Evolutionary conservation across 2,113 vertebrate genomes (phyloP), one percentile per base, ranked within the genome.

Genomic region (Semnornis frantzii): DNA sequence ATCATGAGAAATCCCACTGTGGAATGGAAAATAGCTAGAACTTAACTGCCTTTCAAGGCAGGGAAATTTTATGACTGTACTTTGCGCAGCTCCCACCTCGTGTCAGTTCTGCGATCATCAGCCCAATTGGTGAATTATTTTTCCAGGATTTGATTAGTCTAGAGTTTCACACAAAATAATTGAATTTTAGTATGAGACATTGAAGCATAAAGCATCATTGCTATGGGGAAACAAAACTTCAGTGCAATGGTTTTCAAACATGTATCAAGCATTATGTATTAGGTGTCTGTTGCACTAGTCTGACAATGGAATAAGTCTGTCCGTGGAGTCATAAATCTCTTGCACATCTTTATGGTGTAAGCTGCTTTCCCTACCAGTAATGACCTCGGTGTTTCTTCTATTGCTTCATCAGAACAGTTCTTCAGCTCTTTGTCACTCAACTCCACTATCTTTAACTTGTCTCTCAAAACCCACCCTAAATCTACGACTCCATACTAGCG

Each of bases 81-180:
- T 80, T 95, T 46, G 25, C 52, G 83, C 31, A 70, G 72, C 66
- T 82, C 52, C 46, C 72, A 88, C 48, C 65, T 83, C 60, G 57
- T 71, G 27, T 85, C 78, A 73, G 60, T 39, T 8, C 48, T 89
- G 17, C 64, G 72, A 89, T 95, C 72, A 68, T 84, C 54, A 77
- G 48, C 65, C 62, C 0, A 1, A 52, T 44, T 75, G 14, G 62
- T 33, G 90, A 68, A 85, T 78, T 92, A 64, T 94, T 91, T 89
- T 88, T 90, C 31, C 16, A 33, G 72, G 58, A 63, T 33, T n/a
- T 16, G 20, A 69, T 80, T 93, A 44, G 68, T 86, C 82, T 77
- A 19, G 85, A 92, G 72, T 81, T 81, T 89, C 90, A 72, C 83
- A 68, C 34, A 83, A 62, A 48, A 78, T 91, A 89, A 93, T 82